Evolutionary conservation across 2,113 vertebrate genomes (phyloP), one percentile per base, ranked within the genome.

Genomic region (Heterocephalus glaber): DNA sequence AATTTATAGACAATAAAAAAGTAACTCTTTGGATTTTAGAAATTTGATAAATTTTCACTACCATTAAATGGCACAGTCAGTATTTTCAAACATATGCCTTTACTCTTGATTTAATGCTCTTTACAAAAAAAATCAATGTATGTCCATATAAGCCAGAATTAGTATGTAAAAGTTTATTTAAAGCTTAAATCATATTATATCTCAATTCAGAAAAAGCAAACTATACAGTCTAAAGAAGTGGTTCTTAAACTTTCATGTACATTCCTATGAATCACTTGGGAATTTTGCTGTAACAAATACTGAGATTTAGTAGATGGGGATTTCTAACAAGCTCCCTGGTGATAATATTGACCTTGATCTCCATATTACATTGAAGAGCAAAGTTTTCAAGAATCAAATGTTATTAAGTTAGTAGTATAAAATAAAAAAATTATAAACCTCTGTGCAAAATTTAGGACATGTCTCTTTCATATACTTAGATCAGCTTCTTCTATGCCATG

Each of bases 41-140:
- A 94, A 66, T 20, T 72, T 85, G 13, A 86, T 80, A 16, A 60
- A 72, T 72, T 96, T 95, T 89, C 14, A 61, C 12, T 70, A 82
- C 1, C 1, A 83, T 38, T 86, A 82, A 81, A 38, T 38, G 26
- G 3, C 52, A 92, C 9, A 84, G 13, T 0, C 26, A 74, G 19
- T 35, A 49, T 30, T 30, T 13, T 77, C 24, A 74, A 74, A 70
- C 20, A 2, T 63, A 0, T 89, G 30, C 2, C 10, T 81, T 96
- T 77, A 85, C 30, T 92, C 13, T 14, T 74, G 26, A 86, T 56
- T 95, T 86, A 83, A 26, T 86, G 1, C 0, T 35, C 14, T 90
- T 70, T 77, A 65, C 4, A n/a, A n/a, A 68, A 61, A 0, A 86
- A 79, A 86, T 84, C 30, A 92, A 82, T 3, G 28, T 52, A 88